Evolutionary conservation across 2,797 vertebrate genomes (phyloP).

Genomic region (Glossophaga mutica): DNA sequence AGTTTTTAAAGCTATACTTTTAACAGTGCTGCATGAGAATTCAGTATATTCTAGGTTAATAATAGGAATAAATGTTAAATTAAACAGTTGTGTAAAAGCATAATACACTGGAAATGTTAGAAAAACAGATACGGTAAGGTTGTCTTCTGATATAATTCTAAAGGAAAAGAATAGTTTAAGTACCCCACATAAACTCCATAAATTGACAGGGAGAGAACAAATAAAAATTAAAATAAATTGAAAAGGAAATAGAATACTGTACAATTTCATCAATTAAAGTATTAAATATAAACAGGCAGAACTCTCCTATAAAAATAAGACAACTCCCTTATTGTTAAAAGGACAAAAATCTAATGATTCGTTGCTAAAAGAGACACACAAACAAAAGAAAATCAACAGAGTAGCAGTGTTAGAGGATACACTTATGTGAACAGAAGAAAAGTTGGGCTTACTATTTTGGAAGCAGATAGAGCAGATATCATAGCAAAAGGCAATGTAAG

Average conservation of each 20-base stretch:
- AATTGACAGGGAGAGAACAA: not conserved
- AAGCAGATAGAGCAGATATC: constrained; percentile 49
- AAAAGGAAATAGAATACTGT: not conserved
- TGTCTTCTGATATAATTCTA: not conserved
- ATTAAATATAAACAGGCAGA: not conserved
- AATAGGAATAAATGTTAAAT: constrained; percentile 13
- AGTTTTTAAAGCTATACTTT: not conserved
- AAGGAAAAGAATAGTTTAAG: not conserved
- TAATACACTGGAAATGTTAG: not conserved
- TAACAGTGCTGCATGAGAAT: not conserved
- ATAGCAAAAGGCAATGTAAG: constrained; percentile 41
- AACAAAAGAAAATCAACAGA: not conserved
- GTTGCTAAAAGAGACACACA: not conserved
- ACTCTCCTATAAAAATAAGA: not conserved
- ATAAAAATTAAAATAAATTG: not conserved
- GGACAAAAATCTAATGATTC: not conserved
- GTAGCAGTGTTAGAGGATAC: not conserved
- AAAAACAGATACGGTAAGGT: not conserved
- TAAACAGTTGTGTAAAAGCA: not conserved
- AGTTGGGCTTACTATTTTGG: constrained; percentile 39
- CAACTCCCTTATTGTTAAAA: not conserved
- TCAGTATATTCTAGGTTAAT: not conserved
- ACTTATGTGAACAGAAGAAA: constrained; percentile 29
- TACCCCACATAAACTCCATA: not conserved
- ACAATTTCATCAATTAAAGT: not conserved